Conservation (phyloP, 1,140 invertebrate genomes). For the Ephestia elutella region DNA sequence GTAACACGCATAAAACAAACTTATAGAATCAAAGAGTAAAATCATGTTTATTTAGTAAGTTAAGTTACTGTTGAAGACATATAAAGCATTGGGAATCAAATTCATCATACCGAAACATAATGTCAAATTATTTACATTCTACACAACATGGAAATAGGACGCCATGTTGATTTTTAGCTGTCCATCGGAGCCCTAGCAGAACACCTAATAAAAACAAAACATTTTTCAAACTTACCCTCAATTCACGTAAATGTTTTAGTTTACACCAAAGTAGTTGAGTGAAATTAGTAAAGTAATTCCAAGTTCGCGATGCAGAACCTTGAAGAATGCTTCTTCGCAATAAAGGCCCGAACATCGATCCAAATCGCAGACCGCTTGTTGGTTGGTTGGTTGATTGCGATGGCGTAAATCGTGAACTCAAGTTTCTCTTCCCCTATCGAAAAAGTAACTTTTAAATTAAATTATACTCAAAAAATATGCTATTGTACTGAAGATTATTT, state of each 20-base stretch:
- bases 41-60: too few relatives aligned
- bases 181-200: conserved; percentile 49
- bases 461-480: not conserved
- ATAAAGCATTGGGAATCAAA: too few relatives aligned
- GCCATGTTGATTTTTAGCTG: conserved; percentile 68
- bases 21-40: too few relatives aligned
- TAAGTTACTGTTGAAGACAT: too few relatives aligned
- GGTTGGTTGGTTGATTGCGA: conserved; percentile 47
- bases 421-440: conserved; percentile 31
- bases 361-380: conserved; percentile 67
- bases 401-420: conserved; percentile 38
- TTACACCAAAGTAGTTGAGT: conserved; percentile 75
- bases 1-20: not conserved
- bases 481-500: not conserved
- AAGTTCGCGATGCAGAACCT: conserved; percentile 77
- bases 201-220: conserved; percentile 31
- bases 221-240: conserved; percentile 71
- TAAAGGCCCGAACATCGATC: conserved; percentile 78
- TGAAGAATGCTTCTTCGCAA: conserved; percentile 76
- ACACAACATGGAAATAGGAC: conserved; percentile 43
- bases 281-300: conserved; percentile 76
- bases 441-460: conserved; percentile 12
- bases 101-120: not conserved
- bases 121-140: conserved; percentile 55
- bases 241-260: conserved; percentile 72